Percentiles rank a stretch among this genome's conserved stretches.
Conservation (phyloP, 2,113 vertebrate genomes). For the Ammodytes dubius region DNA sequence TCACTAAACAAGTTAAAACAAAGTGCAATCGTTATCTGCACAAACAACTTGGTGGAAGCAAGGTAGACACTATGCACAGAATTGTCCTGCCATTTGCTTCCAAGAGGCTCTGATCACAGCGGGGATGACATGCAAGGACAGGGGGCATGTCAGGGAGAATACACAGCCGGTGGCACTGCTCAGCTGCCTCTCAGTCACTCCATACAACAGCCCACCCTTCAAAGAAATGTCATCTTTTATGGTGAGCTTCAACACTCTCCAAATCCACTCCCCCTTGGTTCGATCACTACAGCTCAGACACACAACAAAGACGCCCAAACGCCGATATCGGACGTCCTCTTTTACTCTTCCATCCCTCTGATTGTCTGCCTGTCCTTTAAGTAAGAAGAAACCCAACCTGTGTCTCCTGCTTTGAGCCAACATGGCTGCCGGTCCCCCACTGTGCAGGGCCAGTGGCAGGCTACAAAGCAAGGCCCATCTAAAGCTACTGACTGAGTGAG, state of each 20-base stretch:
- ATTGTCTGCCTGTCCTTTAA: constrained; percentile 87
- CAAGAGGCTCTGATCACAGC: constrained; percentile 81
- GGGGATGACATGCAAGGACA: constrained; percentile 79
- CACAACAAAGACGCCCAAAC: constrained; percentile 79
- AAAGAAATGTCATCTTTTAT: constrained; percentile 88
- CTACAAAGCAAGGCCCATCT: constrained; percentile 73
- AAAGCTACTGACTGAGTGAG: constrained; percentile 51
- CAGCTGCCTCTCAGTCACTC: constrained; percentile 77
- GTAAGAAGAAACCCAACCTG: constrained; percentile 83
- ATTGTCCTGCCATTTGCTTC: constrained; percentile 70
- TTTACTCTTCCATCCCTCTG: constrained; percentile 74
- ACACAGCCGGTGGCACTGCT: constrained; percentile 80
- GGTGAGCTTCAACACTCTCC: constrained; percentile 78
- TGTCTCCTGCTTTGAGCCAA: constrained; percentile 86
- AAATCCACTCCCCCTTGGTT: constrained; percentile 73
- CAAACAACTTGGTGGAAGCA: constrained; percentile 55
- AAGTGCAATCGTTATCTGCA: constrained; percentile 53
- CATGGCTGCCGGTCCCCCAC: constrained; percentile 74
- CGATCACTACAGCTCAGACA: constrained; percentile 79
- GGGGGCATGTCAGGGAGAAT: constrained; percentile 76
- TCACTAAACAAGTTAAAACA: constrained; percentile 39
- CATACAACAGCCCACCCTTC: constrained; percentile 81
- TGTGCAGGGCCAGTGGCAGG: constrained; percentile 74
- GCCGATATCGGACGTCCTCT: constrained; percentile 81
- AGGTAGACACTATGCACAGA: constrained; percentile 52